A percentile compares a stretch with the other conserved stretches of the same genome.
phyloP scores from a whole-genome alignment of 2,888 invertebrate genomes.

The Papilio protenor region DNA sequence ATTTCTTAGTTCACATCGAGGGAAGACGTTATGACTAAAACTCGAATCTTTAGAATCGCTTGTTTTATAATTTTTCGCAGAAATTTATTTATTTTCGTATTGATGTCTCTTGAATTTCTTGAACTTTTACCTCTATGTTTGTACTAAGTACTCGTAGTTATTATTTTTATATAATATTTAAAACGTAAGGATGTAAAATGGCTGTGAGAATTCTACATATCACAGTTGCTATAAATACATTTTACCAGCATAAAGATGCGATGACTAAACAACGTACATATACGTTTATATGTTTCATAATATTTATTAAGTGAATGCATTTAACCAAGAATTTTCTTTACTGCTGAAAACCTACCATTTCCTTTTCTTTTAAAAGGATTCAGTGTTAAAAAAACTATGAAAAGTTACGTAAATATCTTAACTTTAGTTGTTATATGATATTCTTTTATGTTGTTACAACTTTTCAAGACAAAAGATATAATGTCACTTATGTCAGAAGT shows the following conservation, averaged over 20 bases:
- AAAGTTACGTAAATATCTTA: not conserved
- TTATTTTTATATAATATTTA: too few species aligned
- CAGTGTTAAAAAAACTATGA: not conserved
- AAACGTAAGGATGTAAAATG: not conserved
- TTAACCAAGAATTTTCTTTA: not conserved
- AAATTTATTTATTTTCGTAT: not conserved
- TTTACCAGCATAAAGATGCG: not conserved
- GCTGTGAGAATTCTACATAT: not conserved
- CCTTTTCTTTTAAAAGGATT: not conserved
- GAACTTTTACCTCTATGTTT: not conserved
- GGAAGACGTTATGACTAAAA: slow-evolving; percentile 82
- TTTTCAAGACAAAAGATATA: slow-evolving; percentile 8
- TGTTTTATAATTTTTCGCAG: slow-evolving; percentile 35
- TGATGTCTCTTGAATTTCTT: not conserved
- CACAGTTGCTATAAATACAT: not conserved
- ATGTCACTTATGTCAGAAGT: slow-evolving; percentile 8
- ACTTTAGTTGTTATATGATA: not conserved
- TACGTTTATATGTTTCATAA: not conserved
- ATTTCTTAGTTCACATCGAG: slow-evolving; percentile 82
- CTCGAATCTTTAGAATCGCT: slow-evolving; percentile 73
- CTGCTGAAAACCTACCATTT: not conserved
- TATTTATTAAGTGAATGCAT: not conserved
- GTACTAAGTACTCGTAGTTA: not conserved
- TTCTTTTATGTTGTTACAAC: slow-evolving; percentile 7
- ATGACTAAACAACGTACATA: not conserved